phyloP scores from a whole-genome alignment of 2,797 vertebrate species.

The Sebastes oblongus region DNA sequence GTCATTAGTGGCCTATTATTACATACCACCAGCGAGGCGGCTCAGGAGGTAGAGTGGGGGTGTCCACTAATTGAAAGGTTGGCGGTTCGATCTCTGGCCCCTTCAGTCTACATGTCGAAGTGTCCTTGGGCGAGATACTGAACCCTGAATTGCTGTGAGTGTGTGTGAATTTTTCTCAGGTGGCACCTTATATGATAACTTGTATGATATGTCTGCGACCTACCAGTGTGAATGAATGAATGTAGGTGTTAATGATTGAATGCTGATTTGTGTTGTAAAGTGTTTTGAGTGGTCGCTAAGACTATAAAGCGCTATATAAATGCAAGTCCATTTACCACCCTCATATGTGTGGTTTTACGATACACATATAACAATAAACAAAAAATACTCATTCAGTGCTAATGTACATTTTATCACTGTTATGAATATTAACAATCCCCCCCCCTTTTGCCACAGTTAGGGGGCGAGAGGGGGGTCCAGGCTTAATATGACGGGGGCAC shows the following conservation, averaged over 20 bases:
- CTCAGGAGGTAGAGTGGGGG: neutral
- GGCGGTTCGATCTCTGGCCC: neutral
- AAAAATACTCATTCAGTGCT: neutral
- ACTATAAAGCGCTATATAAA: rapidly evolving
- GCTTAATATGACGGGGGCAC: no score
- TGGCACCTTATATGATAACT: neutral
- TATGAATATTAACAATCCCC: neutral
- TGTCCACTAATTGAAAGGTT: neutral
- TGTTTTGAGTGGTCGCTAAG: rapidly evolving
- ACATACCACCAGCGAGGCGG: neutral
- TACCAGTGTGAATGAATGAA: no score
- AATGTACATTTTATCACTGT: neutral
- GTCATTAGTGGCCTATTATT: neutral
- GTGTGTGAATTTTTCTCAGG: neutral
- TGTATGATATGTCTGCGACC: rapidly evolving
- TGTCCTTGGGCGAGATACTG: neutral
- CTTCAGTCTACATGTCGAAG: neutral
- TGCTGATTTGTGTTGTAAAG: neutral
- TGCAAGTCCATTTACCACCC: neutral
- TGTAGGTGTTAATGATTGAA: rapidly evolving
- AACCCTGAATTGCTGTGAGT: neutral
- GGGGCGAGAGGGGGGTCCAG: no score
- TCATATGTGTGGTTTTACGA: neutral
- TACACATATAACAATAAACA: neutral
- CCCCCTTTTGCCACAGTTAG: no score